phyloP scores from a whole-genome alignment of 2,113 vertebrate species.

The Scophthalmus maximus region DNA sequence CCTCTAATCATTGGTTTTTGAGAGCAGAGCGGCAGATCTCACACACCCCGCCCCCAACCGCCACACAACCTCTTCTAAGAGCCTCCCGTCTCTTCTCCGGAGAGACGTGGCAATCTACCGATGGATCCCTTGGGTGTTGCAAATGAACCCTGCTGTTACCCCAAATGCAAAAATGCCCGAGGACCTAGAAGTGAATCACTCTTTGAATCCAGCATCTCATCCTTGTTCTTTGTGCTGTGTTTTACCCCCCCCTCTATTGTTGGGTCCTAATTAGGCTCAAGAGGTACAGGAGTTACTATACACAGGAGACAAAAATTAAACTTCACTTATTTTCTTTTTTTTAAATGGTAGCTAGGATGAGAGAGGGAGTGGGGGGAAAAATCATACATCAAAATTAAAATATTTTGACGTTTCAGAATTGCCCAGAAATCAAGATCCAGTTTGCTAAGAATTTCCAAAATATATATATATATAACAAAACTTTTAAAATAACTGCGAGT shows the following conservation, averaged over 20 bases:
- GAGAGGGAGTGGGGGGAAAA: background rate
- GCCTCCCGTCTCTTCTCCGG: slow-evolving; percentile 44
- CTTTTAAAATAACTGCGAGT: slow-evolving; percentile 15
- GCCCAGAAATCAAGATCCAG: slow-evolving; percentile 34
- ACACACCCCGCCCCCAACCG: slow-evolving; percentile 16
- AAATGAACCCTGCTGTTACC: slow-evolving; percentile 63
- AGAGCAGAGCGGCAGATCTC: slow-evolving; percentile 57
- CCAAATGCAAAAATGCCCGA: slow-evolving; percentile 56
- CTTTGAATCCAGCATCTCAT: slow-evolving; percentile 56
- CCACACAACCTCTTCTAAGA: slow-evolving; percentile 22
- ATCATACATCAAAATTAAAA: slow-evolving; percentile 35
- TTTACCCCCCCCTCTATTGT: slow-evolving; percentile 54
- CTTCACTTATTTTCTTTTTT: background rate
- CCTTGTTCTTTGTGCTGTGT: slow-evolving; percentile 42
- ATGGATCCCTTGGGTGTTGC: slow-evolving; percentile 59
- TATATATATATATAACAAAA: slow-evolving; percentile 20
- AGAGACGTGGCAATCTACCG: slow-evolving; percentile 53
- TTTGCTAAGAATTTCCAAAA: slow-evolving; percentile 20
- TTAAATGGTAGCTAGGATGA: slow-evolving; percentile 2
- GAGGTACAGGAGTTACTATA: slow-evolving; percentile 47
- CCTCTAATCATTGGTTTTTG: slow-evolving; percentile 60
- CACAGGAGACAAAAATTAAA: too few relatives aligned
- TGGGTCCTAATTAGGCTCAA: slow-evolving; percentile 71
- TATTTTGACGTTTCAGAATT: slow-evolving; percentile 51
- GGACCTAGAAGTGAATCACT: slow-evolving; percentile 53